These are phyloP conservation scores for Drosophila sturtevanti DNA, from an alignment of 1,140 invertebrate species.

Conservation along the genomic window DNA sequence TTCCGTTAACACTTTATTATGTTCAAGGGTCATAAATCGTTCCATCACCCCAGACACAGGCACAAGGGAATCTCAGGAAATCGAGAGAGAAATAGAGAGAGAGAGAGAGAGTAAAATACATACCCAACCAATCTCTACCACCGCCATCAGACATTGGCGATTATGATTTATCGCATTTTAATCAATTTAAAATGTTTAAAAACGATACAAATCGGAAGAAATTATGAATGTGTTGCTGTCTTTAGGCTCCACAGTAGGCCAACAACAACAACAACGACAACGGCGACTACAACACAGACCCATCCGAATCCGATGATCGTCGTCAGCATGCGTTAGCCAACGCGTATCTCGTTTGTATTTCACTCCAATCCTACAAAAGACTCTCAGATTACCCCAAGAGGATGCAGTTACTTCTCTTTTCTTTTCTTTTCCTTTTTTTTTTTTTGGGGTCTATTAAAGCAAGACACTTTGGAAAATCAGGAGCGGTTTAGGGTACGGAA, in stretches of 20 bases:
- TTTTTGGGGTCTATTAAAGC: slow-evolving; percentile 48
- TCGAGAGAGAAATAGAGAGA: neutral
- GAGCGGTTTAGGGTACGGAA: slow-evolving; percentile 8
- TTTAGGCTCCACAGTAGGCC: slow-evolving; percentile 78
- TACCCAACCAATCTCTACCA: slow-evolving; percentile 26
- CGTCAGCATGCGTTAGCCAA: slow-evolving; percentile 69
- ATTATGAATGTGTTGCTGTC: slow-evolving; percentile 82
- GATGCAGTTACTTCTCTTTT: slow-evolving; percentile 23
- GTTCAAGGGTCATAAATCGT: slow-evolving; percentile 80
- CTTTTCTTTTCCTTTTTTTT: neutral
- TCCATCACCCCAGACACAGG: slow-evolving; percentile 68
- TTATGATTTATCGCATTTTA: slow-evolving; percentile 83
- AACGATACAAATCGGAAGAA: slow-evolving; percentile 81
- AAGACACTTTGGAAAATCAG: slow-evolving; percentile 52
- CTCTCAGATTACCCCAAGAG: slow-evolving; percentile 61
- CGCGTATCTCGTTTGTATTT: slow-evolving; percentile 76
- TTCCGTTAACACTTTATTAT: slow-evolving; percentile 83
- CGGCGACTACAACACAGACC: slow-evolving; percentile 20
- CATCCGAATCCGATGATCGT: slow-evolving; percentile 33
- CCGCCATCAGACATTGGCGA: slow-evolving; percentile 56
- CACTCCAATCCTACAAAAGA: slow-evolving; percentile 50
- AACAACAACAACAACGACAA: slow-evolving; percentile 52
- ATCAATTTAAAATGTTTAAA: slow-evolving; percentile 82
- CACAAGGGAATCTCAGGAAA: slow-evolving; percentile 20
- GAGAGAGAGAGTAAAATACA: neutral